Conservation (phyloP, 2,888 invertebrate species). For the Sarcophaga subvicina region DNA sequence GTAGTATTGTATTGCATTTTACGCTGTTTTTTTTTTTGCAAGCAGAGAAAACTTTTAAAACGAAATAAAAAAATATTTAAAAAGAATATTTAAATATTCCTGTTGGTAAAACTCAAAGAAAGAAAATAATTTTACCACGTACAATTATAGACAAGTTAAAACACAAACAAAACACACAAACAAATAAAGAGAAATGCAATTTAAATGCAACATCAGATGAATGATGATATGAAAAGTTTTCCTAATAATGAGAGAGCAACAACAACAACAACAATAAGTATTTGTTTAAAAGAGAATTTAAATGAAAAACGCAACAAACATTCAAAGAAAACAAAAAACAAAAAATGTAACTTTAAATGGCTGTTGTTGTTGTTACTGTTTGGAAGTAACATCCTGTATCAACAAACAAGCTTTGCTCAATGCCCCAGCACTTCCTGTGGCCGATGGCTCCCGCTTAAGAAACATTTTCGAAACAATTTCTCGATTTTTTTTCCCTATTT, state of each 20-base stretch:
- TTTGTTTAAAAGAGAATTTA: neutral
- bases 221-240: conserved; percentile 66
- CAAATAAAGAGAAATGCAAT: neutral
- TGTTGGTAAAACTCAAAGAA: no score
- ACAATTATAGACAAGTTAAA: conserved; percentile 21
- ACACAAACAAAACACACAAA: conserved; percentile 12
- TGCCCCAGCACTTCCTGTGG: conserved; percentile 48
- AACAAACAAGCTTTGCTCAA: neutral
- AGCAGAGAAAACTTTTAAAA: conserved; percentile 9
- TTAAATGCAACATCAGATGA: conserved; percentile 61
- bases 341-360: conserved; percentile 42
- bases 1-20: conserved; percentile 3
- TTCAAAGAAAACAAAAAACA: neutral
- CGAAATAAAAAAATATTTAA: neutral
- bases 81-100: no score
- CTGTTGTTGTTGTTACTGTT: neutral
- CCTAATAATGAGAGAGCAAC: conserved; percentile 31
- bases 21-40: neutral
- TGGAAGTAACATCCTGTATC: conserved; percentile 59
- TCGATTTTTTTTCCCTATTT: conserved; percentile 1
- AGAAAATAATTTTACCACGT: conserved; percentile 43
- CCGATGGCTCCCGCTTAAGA: conserved; percentile 39
- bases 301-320: no score
- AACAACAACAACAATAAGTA: neutral
- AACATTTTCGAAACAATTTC: conserved; percentile 11